phyloP scores from a whole-genome alignment of 1,140 invertebrate species.

The Colletes latitarsis region DNA sequence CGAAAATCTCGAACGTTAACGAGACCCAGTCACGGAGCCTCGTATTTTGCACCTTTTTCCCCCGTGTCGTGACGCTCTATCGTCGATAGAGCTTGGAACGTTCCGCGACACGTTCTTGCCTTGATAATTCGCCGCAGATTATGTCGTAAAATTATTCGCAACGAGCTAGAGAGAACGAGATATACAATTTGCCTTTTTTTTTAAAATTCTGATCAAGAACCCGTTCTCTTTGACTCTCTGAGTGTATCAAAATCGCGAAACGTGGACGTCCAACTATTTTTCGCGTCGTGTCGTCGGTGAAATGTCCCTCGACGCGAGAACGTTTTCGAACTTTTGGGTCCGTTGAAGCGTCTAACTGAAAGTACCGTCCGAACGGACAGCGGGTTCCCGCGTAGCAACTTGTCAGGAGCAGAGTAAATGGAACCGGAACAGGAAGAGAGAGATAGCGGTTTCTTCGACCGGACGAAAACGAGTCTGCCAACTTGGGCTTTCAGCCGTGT shows the following conservation, averaged over 20 bases:
- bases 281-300: no score
- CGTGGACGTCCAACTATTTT: no score
- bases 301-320: no score
- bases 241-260: no score
- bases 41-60: background rate
- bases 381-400: no score
- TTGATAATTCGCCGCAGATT: background rate
- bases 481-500: background rate
- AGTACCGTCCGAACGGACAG: no score
- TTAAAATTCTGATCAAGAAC: no score
- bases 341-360: no score
- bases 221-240: no score
- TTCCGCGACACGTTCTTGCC: background rate
- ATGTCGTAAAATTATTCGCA: background rate
- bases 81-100: background rate
- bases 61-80: background rate
- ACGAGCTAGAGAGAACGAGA: background rate
- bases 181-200: background rate
- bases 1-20: constrained; percentile 24
- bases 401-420: background rate
- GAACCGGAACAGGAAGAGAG: constrained; percentile 2
- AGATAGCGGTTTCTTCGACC: background rate
- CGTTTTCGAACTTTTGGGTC: no score
- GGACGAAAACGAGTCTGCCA: no score
- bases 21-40: constrained; percentile 13